phyloP scores from a whole-genome alignment of 2,888 invertebrate genomes.

The Phrixothrix hirtus region DNA sequence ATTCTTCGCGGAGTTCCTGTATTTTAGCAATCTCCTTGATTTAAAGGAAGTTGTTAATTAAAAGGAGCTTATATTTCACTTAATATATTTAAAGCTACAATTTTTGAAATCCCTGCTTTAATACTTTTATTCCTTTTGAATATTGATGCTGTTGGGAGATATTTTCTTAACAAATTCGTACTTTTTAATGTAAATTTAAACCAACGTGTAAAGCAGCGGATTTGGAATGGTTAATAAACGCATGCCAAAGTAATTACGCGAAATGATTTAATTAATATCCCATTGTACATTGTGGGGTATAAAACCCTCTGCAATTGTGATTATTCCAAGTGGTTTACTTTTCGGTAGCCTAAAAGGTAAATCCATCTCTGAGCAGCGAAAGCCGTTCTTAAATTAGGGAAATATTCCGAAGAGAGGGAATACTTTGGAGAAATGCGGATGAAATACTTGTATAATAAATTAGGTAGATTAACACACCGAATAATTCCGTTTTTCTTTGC shows the following conservation, averaged over 20 bases:
- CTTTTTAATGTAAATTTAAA: neutral
- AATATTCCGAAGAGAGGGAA: slow-evolving; percentile 8
- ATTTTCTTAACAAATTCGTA: neutral
- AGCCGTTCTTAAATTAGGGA: slow-evolving; percentile 16
- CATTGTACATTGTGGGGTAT: slow-evolving; percentile 4
- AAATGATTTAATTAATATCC: slow-evolving; percentile 1
- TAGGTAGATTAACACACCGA: slow-evolving; percentile 23
- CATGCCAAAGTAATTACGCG: neutral
- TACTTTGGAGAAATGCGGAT: slow-evolving; percentile 13
- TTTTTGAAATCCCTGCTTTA: neutral
- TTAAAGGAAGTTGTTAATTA: neutral
- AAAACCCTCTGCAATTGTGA: slow-evolving; percentile 12
- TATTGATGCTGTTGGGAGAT: neutral
- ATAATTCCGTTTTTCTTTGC: slow-evolving; percentile 20
- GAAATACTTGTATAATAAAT: slow-evolving; percentile 20
- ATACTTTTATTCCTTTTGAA: neutral
- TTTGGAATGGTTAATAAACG: neutral
- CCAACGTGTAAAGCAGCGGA: too few species aligned
- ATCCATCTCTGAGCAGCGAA: slow-evolving; percentile 6
- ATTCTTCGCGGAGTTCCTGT: too few species aligned
- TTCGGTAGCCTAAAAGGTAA: slow-evolving; percentile 9
- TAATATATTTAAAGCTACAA: neutral
- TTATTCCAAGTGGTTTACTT: slow-evolving; percentile 11
- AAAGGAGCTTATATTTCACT: neutral
- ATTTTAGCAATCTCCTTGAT: too few species aligned